Base-by-base conservation (phyloP, 1,140 invertebrate species). In the Apis mellifera region DNA sequence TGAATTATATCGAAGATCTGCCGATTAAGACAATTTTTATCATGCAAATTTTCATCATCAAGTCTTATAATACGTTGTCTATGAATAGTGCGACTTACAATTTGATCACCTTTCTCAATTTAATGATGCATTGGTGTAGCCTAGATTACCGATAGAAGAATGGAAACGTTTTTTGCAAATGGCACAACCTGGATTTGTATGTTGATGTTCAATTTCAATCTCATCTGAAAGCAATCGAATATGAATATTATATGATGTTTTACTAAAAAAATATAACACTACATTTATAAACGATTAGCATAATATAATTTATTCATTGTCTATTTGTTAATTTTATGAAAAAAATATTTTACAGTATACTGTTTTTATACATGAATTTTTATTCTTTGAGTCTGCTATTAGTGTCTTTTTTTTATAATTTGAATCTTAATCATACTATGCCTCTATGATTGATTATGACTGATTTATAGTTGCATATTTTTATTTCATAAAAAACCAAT, bases 71-170 rank as follows among this genome's bases (percentile, higher is more conserved):
- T 0, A 48, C 89, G 0, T 64, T 75, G 0, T 69, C 86, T 21
- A 85, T 69, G 0, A 94, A 94, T 66, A 90, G 89, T n/a, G 93
- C 92, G 0, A 91, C 92, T 52, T 93, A 94, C 17, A 59, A 78
- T 1, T 89, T 87, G 60, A 84, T 83, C 17, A 32, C 91, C 9
- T 87, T 79, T 3, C 88, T 32, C 32, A 32, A 32, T 32, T 32
- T 89, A 4, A 85, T 86, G 26, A 62, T 89, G 2, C 86, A 92
- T n/a, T 85, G 88, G 5, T n/a, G n/a, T 64, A 55, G 91, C 91
- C 48, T 26, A 26, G n/a, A n/a, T n/a, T n/a, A 12, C 89, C 8
- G 83, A 83, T 7, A 85, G 84, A 26, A 88, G 90, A 23, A 83
- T 92, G 12, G 82, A 90, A 13, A 70, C 64, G 0, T 48, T 92